Evolutionary conservation across 2,113 vertebrate species (phyloP).

Genomic region (Emydocephalus ijimae): DNA sequence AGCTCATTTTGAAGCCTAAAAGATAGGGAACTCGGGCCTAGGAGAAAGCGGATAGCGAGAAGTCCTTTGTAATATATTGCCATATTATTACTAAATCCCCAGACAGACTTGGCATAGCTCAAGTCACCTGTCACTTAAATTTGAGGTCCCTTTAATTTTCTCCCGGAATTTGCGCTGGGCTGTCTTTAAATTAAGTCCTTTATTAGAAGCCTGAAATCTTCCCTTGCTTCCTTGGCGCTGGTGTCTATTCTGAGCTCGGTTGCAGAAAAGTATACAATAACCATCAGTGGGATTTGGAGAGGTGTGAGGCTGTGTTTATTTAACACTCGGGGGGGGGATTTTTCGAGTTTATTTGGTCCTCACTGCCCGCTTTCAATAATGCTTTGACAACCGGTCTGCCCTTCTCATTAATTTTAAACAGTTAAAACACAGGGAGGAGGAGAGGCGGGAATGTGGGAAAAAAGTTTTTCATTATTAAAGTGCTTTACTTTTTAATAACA

Average conservation of each 20-base stretch:
- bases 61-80: conserved; percentile 87
- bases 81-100: conserved; percentile 86
- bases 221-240: conserved; percentile 75
- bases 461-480: conserved; percentile 98
- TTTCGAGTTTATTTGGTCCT: conserved; percentile 84
- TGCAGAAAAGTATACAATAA: conserved; percentile 98
- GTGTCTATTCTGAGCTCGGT: conserved; percentile 94
- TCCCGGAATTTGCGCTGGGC: conserved; percentile 91
- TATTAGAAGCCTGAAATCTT: conserved; percentile 86
- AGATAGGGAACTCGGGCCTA: neutral
- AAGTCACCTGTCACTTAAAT: conserved; percentile 87
- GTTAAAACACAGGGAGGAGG: conserved; percentile 78
- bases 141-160: conserved; percentile 99
- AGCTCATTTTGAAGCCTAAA: conserved; percentile 79
- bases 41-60: conserved; percentile 75
- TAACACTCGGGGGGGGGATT: conserved; percentile 96
- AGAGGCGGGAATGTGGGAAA: conserved; percentile 67
- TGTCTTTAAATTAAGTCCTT: conserved; percentile 88
- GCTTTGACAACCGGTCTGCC: conserved; percentile 89
- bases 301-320: conserved; percentile 93
- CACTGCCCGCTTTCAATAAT: conserved; percentile 89
- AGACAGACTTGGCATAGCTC: conserved; percentile 84
- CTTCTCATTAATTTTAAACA: conserved; percentile 95
- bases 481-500: conserved; percentile 91
- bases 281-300: conserved; percentile 82